Percentiles rank a stretch among this genome's conserved stretches.
phyloP scores from a whole-genome alignment of 2,797 vertebrate species.

The Dromococcyx pavoninus region DNA sequence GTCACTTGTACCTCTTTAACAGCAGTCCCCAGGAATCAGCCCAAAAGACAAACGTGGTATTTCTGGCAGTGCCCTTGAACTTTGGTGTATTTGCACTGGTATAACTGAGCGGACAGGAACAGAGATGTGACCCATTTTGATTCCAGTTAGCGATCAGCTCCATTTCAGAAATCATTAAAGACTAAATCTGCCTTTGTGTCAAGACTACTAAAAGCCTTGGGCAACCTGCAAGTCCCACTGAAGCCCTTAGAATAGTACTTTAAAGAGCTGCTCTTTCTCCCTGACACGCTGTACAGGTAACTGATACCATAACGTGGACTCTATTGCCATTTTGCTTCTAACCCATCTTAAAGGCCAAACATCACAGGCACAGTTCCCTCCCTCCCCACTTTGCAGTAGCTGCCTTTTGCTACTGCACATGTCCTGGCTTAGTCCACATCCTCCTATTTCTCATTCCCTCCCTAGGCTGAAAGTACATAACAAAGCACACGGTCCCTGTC shows the following conservation, averaged over 20 bases:
- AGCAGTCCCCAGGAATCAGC: slow-evolving; percentile 3
- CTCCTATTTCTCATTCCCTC: neutral
- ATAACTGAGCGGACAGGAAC: neutral
- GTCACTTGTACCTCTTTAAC: slow-evolving; percentile 29
- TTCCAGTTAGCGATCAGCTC: neutral
- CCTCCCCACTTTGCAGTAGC: neutral
- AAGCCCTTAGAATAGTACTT: neutral
- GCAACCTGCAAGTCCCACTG: neutral
- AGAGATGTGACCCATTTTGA: slow-evolving; percentile 21
- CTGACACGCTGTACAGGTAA: neutral
- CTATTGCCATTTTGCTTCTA: neutral
- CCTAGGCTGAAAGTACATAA: fast-evolving
- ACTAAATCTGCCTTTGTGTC: neutral
- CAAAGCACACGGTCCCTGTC: neutral
- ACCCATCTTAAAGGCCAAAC: neutral
- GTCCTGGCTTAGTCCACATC: fast-evolving
- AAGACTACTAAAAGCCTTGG: neutral
- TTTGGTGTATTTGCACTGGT: neutral
- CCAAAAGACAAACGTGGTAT: slow-evolving; percentile 19
- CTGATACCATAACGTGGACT: neutral
- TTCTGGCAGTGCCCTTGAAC: slow-evolving; percentile 15
- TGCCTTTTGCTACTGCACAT: neutral
- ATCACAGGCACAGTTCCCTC: neutral
- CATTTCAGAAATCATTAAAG: neutral
- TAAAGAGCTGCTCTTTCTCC: neutral